Conservation (phyloP, 2,113 vertebrate genomes). For the Anseranas semipalmata region DNA sequence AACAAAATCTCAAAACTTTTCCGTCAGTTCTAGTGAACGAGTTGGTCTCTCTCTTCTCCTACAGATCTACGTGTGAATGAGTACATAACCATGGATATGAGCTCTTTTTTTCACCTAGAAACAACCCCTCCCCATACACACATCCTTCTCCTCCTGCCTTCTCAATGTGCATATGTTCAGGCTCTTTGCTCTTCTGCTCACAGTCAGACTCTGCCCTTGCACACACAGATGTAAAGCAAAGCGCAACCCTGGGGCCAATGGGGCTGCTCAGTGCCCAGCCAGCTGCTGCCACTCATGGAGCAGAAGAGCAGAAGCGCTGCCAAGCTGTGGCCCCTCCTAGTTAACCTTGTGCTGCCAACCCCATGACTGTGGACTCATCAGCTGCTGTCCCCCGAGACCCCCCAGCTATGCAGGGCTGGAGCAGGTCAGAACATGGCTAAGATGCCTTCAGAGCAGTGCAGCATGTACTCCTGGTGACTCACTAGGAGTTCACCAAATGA, state of each 20-base stretch:
- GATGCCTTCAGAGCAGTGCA: background rate
- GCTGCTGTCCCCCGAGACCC: background rate
- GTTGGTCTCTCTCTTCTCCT: background rate
- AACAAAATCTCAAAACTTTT: background rate
- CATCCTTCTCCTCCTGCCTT: background rate
- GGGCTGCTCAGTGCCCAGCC: background rate
- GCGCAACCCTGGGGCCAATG: background rate
- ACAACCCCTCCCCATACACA: background rate
- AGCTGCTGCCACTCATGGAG: background rate
- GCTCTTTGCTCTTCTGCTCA: background rate
- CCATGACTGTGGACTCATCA: background rate
- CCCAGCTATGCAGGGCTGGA: background rate
- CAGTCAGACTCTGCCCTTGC: background rate
- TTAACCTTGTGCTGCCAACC: background rate
- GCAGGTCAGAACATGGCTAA: background rate
- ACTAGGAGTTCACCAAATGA: constrained; percentile 2
- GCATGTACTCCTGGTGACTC: background rate
- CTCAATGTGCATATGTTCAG: fast-evolving
- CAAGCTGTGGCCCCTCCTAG: background rate
- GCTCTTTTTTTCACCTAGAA: background rate
- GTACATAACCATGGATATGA: background rate
- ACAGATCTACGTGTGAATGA: background rate
- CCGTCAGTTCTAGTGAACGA: background rate
- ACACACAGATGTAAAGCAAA: background rate
- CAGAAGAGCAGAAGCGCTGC: background rate